Evolutionary conservation across 2,888 invertebrate genomes (phyloP).

Genomic region (Sphaerophoria rueppellii): DNA sequence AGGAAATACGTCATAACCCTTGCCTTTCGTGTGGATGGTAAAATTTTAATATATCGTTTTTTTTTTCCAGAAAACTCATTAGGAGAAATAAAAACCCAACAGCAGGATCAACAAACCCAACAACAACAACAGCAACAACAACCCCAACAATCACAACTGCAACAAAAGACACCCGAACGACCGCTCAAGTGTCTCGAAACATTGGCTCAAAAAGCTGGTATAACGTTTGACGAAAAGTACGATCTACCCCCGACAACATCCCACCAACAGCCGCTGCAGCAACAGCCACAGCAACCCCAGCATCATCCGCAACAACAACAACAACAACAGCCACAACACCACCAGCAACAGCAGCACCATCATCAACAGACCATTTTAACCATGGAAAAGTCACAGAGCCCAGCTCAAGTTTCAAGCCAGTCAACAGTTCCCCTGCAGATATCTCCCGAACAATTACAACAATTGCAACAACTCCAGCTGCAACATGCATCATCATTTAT

Average conservation of each 20-base stretch:
- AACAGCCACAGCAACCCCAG: conserved; percentile 6
- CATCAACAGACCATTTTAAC: conserved; percentile 83
- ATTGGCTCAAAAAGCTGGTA: conserved; percentile 88
- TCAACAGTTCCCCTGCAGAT: conserved; percentile 81
- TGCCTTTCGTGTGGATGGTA: not conserved
- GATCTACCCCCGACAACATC: conserved; percentile 83
- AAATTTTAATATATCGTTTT: not conserved
- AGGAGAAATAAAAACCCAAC: conserved; percentile 81
- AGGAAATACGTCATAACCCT: no score
- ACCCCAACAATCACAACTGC: conserved; percentile 77
- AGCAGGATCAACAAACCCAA: conserved; percentile 82
- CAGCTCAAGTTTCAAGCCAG: conserved; percentile 81
- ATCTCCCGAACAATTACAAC: conserved; percentile 84
- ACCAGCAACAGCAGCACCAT: conserved; percentile 35
- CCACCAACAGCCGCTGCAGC: conserved; percentile 28
- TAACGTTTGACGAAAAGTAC: conserved; percentile 89
- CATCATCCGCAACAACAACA: conserved; percentile 37
- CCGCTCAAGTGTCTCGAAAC: conserved; percentile 88
- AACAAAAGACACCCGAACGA: conserved; percentile 78
- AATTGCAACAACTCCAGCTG: conserved; percentile 85
- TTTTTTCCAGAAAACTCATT: conserved; percentile 55
- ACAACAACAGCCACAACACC: conserved; percentile 38
- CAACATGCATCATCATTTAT: conserved; percentile 84
- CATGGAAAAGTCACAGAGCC: conserved; percentile 86
- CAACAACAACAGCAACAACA: conserved; percentile 76